Percentiles rank a stretch among this genome's conserved stretches.
Conservation (phyloP, 2,113 vertebrate genomes). For the Coturnix japonica region DNA sequence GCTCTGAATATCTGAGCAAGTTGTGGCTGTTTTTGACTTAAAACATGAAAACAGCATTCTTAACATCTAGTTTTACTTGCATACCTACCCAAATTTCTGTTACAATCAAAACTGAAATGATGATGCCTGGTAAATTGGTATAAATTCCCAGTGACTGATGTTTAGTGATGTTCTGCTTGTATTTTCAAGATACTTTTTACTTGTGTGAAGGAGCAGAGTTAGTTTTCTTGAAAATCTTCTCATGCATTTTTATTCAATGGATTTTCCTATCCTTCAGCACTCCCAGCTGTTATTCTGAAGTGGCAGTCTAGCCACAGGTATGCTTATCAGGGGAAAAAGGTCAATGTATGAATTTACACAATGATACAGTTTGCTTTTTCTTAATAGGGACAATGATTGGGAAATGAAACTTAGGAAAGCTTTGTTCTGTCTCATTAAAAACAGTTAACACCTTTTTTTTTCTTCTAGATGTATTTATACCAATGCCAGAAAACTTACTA, state of each 20-base stretch:
- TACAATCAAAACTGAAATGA: not conserved
- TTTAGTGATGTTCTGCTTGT: not conserved
- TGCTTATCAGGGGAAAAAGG: not conserved
- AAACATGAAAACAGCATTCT: not conserved
- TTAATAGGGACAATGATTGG: not conserved
- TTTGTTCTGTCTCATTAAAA: not conserved
- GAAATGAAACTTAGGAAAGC: not conserved
- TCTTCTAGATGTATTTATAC: conserved; percentile 95
- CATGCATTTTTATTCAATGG: not conserved
- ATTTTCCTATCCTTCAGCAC: not conserved
- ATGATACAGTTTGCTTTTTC: not conserved
- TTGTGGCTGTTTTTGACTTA: not conserved
- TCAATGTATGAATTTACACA: not conserved
- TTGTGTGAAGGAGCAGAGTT: not conserved
- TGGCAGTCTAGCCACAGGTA: not conserved
- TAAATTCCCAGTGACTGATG: not conserved
- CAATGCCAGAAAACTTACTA: conserved; percentile 95
- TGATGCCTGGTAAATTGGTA: not conserved
- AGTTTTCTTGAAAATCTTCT: not conserved
- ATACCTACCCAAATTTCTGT: not conserved
- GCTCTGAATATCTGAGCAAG: not conserved
- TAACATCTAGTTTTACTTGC: not conserved
- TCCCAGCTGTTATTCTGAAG: not conserved
- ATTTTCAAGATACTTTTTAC: not conserved
- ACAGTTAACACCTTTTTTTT: conserved; percentile 1